Conservation (phyloP, 1,140 invertebrate species). For the Tribolium castaneum region DNA sequence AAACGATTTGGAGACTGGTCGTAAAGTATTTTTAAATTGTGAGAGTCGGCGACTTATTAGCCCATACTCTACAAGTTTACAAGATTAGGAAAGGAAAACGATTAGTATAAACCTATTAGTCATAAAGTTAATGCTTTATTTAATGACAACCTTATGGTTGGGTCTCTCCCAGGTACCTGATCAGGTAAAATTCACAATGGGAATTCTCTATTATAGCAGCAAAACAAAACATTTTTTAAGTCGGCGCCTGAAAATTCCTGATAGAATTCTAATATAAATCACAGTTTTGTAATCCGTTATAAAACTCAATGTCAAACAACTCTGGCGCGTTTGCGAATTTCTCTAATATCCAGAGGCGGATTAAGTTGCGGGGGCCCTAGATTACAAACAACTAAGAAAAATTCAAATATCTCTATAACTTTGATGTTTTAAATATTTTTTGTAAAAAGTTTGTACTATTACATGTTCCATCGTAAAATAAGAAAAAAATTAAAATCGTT, state of each 20-base stretch:
- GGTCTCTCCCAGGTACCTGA: constrained; percentile 12
- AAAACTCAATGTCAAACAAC: neutral
- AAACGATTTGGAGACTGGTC: neutral
- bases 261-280: constrained; percentile 10
- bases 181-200: constrained; percentile 39
- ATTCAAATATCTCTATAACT: too few species aligned
- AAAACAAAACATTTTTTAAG: constrained; percentile 32
- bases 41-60: neutral
- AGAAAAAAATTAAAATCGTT: too few species aligned
- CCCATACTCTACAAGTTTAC: constrained; percentile 24
- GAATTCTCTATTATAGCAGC: neutral
- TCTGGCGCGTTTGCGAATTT: neutral
- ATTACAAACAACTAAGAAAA: too few species aligned
- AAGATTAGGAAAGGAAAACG: constrained; percentile 8
- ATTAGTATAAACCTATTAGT: constrained; percentile 43
- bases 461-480: too few species aligned
- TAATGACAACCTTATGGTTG: constrained; percentile 40
- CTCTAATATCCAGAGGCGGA: too few species aligned
- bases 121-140: constrained; percentile 42
- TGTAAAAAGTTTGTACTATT: too few species aligned
- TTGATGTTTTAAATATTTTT: too few species aligned
- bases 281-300: constrained; percentile 20
- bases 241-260: neutral
- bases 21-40: constrained; percentile 14
- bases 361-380: too few species aligned